Evolutionary conservation across 2,888 invertebrate species (phyloP), one percentile per base, ranked within the genome.

Genomic region (Thereva nobilitata): DNA sequence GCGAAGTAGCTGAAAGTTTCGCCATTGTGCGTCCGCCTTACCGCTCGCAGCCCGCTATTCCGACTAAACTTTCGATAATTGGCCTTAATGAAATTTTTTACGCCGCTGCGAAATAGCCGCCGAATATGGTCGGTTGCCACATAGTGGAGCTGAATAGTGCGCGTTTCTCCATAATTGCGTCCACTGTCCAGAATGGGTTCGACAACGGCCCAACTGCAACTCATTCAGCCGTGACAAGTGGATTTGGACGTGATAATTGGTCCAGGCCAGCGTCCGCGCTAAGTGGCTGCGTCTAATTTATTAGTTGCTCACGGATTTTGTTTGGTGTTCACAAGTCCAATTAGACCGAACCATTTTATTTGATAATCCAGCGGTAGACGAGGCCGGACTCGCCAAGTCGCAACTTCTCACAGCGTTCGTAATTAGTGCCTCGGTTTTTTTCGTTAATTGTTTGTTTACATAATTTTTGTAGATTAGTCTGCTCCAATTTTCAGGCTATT

Each of bases 201-300:
- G 23, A 23, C 23, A 23, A 23, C 23, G 23, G 23, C 23, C 23
- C 23, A 23, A 23, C 23, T 23, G 23, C 23, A 53, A 64, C 64
- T 68, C 66, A 64, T 52, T 67, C 66, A 67, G 64, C 64, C 68
- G 53, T 68, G 68, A 68, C 66, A 66, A 56, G 63, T 64, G 52
- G 67, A 64, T 64, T 64, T 64, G 56, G 57, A 64, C 66, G 66
- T 50, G 68, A 67, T 68, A 68, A 68, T 68, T 68, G 66, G 44
- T 55, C 42, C 64, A 61, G 55, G 23, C 23, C 23, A 23, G 23
- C 23, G 23, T 23, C 23, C 23, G 23, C 61, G 63, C 57, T 66
- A 66, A 68, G 63, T 23, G 50, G 41, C 5, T 35, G 50, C 38
- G 35, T 23, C 37, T 12, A 61, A 61, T 50, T 50, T 61, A 50